Evolutionary conservation across 2,888 invertebrate species (phyloP).

Genomic region (Opisthograptis luteolata): DNA sequence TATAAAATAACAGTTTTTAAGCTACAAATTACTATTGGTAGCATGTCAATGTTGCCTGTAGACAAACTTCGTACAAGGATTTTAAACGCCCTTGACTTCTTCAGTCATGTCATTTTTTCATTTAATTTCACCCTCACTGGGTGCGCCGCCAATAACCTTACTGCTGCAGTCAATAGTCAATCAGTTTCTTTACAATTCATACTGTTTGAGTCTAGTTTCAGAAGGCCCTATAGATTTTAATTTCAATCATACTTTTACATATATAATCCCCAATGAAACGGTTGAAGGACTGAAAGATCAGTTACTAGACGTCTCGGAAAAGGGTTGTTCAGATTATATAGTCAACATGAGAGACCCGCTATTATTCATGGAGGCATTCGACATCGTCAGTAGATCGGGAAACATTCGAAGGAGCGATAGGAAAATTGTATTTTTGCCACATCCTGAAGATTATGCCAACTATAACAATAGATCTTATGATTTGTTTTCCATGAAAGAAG

Average conservation of each 20-base stretch:
- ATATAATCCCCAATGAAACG: conserved; percentile 46
- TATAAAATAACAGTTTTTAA: not conserved
- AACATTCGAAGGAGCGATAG: conserved; percentile 71
- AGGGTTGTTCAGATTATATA: conserved; percentile 78
- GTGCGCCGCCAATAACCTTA: conserved; percentile 53
- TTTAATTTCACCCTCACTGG: conserved; percentile 20
- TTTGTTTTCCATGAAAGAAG: conserved; percentile 59
- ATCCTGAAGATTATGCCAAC: conserved; percentile 33
- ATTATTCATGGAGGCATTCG: conserved; percentile 66
- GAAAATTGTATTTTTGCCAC: conserved; percentile 71
- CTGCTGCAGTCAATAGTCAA: conserved; percentile 60
- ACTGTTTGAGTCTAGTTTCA: conserved; percentile 65
- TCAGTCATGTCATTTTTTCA: conserved; percentile 24
- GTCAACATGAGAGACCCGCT: conserved; percentile 62
- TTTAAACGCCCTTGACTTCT: too few species aligned
- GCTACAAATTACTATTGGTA: conserved; percentile 1
- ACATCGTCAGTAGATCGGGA: conserved; percentile 63
- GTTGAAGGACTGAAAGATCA: conserved; percentile 45
- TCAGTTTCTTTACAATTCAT: conserved; percentile 57
- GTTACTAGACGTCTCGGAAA: conserved; percentile 64
- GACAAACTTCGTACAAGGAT: not conserved
- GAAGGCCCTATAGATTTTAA: conserved; percentile 50
- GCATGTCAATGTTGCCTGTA: not conserved
- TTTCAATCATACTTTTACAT: conserved; percentile 46
- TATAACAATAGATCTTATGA: conserved; percentile 39